Conservation (phyloP, 1,140 invertebrate species). For the Ceratina japonica region DNA sequence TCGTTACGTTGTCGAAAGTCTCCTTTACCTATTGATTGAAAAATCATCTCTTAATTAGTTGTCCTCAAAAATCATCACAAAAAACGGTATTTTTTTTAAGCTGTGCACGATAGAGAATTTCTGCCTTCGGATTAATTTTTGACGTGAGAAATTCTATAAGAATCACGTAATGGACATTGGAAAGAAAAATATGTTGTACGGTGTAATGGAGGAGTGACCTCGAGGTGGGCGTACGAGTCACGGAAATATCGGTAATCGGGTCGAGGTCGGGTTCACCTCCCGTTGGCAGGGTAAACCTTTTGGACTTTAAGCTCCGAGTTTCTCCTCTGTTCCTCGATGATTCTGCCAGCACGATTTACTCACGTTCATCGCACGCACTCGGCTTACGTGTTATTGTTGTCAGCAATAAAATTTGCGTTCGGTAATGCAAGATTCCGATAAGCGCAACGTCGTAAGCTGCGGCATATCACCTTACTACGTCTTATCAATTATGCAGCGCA, state of each 20-base stretch:
- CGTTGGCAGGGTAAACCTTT: conserved; percentile 43
- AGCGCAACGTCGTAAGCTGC: conserved; percentile 7
- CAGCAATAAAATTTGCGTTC: conserved; percentile 35
- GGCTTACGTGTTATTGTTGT: conserved; percentile 40
- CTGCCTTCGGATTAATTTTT: too few species aligned
- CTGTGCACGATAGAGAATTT: too few species aligned
- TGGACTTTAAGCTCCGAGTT: conserved; percentile 17
- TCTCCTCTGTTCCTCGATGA: not conserved
- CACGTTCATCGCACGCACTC: not conserved
- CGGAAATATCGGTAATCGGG: conserved; percentile 42
- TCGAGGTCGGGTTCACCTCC: conserved; percentile 34
- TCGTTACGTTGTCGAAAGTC: too few species aligned
- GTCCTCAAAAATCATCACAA: too few species aligned
- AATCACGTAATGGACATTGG: not conserved
- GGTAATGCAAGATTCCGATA: conserved; percentile 10
- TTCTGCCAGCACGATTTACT: not conserved
- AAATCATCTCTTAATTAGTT: too few species aligned
- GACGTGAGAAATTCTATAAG: too few species aligned
- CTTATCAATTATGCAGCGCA: too few species aligned
- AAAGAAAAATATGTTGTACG: not conserved
- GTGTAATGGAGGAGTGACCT: conserved; percentile 3
- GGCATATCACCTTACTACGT: too few species aligned
- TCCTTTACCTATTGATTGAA: too few species aligned
- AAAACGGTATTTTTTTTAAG: too few species aligned
- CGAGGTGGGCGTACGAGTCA: conserved; percentile 35